Percentiles rank a stretch among this genome's conserved stretches.
Conservation (phyloP, 2,797 vertebrate genomes). For the Mus caroli region DNA sequence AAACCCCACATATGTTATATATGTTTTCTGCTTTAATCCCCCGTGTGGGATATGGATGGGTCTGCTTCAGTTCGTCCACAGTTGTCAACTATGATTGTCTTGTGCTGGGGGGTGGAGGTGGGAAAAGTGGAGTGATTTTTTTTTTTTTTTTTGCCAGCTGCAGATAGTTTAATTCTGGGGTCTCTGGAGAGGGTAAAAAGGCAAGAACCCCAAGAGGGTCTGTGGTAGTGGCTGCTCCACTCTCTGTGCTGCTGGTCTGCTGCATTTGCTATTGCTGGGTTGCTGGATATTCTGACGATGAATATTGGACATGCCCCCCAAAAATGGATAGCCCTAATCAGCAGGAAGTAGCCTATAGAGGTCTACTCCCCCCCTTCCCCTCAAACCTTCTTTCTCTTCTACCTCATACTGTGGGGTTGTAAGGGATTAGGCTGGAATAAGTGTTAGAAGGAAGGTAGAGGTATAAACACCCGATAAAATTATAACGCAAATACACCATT, state of each 20-base stretch:
- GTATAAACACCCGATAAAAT: neutral
- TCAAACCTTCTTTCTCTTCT: neutral
- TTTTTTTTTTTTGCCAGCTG: neutral
- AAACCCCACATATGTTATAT: neutral
- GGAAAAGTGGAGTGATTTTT: neutral
- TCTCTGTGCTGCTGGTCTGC: neutral
- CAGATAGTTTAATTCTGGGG: neutral
- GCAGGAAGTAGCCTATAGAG: neutral
- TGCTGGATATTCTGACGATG: neutral
- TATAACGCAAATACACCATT: neutral
- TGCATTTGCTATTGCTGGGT: neutral
- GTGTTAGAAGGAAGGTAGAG: neutral
- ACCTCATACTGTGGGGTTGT: neutral
- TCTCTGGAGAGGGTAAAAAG: neutral
- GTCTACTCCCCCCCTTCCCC: neutral
- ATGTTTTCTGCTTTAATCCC: neutral
- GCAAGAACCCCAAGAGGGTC: neutral
- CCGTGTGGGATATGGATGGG: neutral
- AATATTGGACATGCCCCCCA: neutral
- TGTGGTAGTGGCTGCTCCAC: neutral
- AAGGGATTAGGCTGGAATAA: neutral
- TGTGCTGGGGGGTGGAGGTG: neutral
- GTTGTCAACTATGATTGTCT: neutral
- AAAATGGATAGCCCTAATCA: neutral
- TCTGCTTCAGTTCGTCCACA: neutral